phyloP scores from a whole-genome alignment of 2,888 invertebrate genomes.

The Priocnemis perturbator region DNA sequence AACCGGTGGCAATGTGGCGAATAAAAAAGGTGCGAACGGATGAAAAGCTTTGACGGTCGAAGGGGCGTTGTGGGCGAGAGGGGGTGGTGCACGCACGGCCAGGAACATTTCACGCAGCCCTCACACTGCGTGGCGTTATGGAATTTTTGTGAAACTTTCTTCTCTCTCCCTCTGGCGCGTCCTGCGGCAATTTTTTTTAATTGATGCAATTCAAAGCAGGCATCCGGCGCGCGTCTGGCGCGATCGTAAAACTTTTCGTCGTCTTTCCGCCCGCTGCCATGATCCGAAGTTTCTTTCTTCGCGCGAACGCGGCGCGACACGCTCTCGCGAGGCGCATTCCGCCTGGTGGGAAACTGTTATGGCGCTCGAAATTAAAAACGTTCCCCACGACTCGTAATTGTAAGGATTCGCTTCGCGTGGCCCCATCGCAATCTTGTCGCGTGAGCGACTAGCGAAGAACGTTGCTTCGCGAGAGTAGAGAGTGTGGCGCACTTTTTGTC shows the following conservation, averaged over 20 bases:
- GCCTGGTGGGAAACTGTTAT: constrained; percentile 28
- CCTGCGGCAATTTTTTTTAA: constrained; percentile 50
- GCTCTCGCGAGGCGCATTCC: constrained; percentile 40
- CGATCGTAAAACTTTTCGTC: constrained; percentile 60
- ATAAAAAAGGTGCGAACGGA: constrained; percentile 49
- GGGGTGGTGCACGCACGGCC: constrained; percentile 38
- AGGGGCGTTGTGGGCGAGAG: constrained; percentile 14
- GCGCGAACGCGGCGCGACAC: constrained; percentile 36
- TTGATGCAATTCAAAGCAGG: constrained; percentile 61
- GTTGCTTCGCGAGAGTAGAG: too few species aligned
- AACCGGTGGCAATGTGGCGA: constrained; percentile 38
- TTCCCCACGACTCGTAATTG: constrained; percentile 18
- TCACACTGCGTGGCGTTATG: constrained; percentile 48
- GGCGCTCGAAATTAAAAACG: constrained; percentile 29
- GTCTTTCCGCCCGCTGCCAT: constrained; percentile 32
- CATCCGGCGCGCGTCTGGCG: constrained; percentile 46
- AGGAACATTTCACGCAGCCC: constrained; percentile 51
- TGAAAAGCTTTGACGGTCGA: constrained; percentile 45
- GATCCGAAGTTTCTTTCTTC: constrained; percentile 22
- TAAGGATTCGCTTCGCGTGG: constrained; percentile 2
- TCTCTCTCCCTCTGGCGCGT: constrained; percentile 8
- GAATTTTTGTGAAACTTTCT: constrained; percentile 58
- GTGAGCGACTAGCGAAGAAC: too few species aligned
- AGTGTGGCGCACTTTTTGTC: too few species aligned
- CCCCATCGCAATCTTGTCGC: neutral